phyloP scores from a whole-genome alignment of 1,140 invertebrate species.

The Diprion similis region DNA sequence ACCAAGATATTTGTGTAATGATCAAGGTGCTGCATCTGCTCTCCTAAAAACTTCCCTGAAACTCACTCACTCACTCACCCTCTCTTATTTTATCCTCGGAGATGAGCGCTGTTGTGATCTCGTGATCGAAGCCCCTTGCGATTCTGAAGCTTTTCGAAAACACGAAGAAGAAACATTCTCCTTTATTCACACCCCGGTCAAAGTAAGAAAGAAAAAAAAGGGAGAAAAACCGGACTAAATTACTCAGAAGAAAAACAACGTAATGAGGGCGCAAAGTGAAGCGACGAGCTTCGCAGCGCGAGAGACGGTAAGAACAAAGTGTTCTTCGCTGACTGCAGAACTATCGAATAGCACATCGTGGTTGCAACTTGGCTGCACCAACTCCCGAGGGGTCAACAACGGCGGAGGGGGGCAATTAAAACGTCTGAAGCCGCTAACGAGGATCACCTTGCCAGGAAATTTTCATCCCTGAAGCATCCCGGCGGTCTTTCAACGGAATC shows the following conservation, averaged over 20 bases:
- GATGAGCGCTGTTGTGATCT: background rate
- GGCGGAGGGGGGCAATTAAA: background rate
- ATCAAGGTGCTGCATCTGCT: background rate
- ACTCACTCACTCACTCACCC: background rate
- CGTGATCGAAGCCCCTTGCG: background rate
- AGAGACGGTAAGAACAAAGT: constrained; percentile 35
- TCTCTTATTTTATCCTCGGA: background rate
- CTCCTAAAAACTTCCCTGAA: background rate
- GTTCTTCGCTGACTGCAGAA: constrained; percentile 25
- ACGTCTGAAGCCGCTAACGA: constrained; percentile 11
- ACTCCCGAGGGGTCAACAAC: background rate
- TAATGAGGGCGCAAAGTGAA: too few species aligned
- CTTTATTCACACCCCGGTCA: too few species aligned
- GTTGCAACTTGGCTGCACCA: background rate
- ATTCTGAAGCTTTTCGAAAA: too few species aligned
- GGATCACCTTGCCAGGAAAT: constrained; percentile 8
- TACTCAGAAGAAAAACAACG: background rate
- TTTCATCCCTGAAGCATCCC: background rate
- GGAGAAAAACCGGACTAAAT: background rate
- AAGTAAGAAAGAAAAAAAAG: too few species aligned
- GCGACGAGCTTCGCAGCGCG: too few species aligned
- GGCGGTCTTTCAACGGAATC: background rate
- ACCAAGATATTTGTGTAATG: background rate
- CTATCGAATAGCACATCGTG: constrained; percentile 19
- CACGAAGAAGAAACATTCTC: too few species aligned